phyloP scores from a whole-genome alignment of 2,797 vertebrate genomes.

The Philypnodon macrostomus region DNA sequence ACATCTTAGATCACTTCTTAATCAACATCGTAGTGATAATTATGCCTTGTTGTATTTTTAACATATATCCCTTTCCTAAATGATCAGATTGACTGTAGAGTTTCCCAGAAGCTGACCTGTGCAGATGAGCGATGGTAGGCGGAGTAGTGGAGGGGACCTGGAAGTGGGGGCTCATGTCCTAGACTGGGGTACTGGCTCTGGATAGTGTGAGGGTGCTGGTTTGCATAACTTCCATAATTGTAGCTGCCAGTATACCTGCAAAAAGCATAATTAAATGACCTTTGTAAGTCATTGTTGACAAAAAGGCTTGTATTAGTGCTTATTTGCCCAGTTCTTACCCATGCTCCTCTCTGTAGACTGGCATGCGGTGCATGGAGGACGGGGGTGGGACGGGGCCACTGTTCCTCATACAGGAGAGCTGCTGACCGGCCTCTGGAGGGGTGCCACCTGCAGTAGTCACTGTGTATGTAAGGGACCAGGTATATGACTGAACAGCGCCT shows the following conservation, averaged over 20 bases:
- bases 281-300: neutral
- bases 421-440: slow-evolving; percentile 85
- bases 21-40: too few species aligned
- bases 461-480: slow-evolving; percentile 99
- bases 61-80: too few species aligned
- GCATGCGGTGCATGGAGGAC: slow-evolving; percentile 88
- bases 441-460: slow-evolving; percentile 94
- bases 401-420: slow-evolving; percentile 92
- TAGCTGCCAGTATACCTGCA: slow-evolving; percentile 93
- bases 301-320: neutral
- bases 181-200: slow-evolving; percentile 95
- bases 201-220: slow-evolving; percentile 92
- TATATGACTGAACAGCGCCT: slow-evolving; percentile 99
- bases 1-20: too few species aligned
- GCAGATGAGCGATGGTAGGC: slow-evolving; percentile 92
- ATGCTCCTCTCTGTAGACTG: slow-evolving; percentile 94
- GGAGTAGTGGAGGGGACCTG: slow-evolving; percentile 92
- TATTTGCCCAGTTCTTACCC: slow-evolving; percentile 83
- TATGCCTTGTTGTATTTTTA: too few species aligned
- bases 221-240: slow-evolving; percentile 94
- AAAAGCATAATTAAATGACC: neutral
- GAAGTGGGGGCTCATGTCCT: slow-evolving; percentile 88
- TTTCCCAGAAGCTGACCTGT: slow-evolving; percentile 83
- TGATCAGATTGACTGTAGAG: too few species aligned
- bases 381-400: slow-evolving; percentile 83